phyloP scores from a whole-genome alignment of 2,888 invertebrate species.

The Diadromus collaris region DNA sequence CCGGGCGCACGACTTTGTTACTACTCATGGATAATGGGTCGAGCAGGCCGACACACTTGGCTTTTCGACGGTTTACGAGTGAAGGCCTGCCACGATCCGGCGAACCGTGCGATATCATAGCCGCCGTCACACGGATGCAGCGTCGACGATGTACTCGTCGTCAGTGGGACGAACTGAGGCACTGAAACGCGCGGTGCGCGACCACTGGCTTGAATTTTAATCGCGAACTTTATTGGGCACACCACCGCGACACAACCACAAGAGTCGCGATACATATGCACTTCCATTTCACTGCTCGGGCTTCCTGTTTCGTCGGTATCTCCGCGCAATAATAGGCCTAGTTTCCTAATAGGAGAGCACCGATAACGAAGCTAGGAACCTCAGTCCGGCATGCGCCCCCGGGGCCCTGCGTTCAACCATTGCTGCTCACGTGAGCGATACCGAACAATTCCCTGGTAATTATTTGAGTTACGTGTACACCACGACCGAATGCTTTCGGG shows the following conservation, averaged over 20 bases:
- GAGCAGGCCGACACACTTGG: slow-evolving; percentile 48
- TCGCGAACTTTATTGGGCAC: slow-evolving; percentile 66
- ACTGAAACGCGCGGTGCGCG: slow-evolving; percentile 18
- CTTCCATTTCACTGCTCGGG: not conserved
- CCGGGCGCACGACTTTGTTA: slow-evolving; percentile 62
- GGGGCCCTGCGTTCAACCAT: not conserved
- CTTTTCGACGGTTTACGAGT: slow-evolving; percentile 61
- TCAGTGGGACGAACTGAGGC: slow-evolving; percentile 4
- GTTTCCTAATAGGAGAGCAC: slow-evolving; percentile 20
- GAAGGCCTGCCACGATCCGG: slow-evolving; percentile 44
- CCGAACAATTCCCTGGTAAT: slow-evolving; percentile 18
- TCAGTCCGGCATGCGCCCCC: not conserved
- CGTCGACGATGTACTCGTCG: slow-evolving; percentile 5
- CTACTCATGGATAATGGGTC: slow-evolving; percentile 63
- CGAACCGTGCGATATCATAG: slow-evolving; percentile 18
- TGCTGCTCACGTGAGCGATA: not conserved
- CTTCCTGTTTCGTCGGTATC: not conserved
- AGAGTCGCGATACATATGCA: not conserved
- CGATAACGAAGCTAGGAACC: slow-evolving; percentile 7
- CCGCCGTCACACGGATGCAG: slow-evolving; percentile 5
- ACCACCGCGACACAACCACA: not conserved
- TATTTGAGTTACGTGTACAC: slow-evolving; percentile 28
- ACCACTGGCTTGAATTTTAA: slow-evolving; percentile 70
- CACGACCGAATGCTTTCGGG: not conserved
- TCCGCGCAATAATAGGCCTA: slow-evolving; percentile 2